Conservation (phyloP, 2,113 vertebrate species). For the Bambusicola thoracicus region DNA sequence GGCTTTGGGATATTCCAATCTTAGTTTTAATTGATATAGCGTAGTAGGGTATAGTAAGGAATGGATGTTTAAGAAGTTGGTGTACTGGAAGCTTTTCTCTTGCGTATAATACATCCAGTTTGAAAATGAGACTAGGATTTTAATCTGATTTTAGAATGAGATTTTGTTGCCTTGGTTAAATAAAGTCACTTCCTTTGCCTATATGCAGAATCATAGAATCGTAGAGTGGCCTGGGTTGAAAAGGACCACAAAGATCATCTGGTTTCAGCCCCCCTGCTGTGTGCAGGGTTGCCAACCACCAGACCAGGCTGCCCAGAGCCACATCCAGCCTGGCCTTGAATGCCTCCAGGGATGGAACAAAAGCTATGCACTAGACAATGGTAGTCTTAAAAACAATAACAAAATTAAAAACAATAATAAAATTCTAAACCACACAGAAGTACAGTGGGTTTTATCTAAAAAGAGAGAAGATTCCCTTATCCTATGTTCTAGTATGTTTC, state of each 20-base stretch:
- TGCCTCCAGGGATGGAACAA: background rate
- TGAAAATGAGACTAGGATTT: background rate
- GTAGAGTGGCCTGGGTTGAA: too few relatives aligned
- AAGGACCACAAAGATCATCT: too few relatives aligned
- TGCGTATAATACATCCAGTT: background rate
- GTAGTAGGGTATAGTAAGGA: background rate
- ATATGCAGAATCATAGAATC: background rate
- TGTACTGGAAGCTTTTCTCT: background rate
- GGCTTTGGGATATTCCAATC: background rate
- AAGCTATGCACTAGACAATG: background rate
- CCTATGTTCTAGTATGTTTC: background rate
- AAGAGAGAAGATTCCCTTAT: background rate
- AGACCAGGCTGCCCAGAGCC: too few relatives aligned
- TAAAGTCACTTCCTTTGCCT: background rate
- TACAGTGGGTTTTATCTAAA: background rate
- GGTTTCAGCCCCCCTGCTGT: too few relatives aligned
- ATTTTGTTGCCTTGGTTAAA: background rate
- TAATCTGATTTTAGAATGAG: background rate
- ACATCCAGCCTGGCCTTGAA: too few relatives aligned
- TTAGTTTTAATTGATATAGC: background rate
- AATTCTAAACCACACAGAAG: background rate
- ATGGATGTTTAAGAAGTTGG: background rate
- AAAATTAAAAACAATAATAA: background rate
- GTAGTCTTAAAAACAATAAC: background rate
- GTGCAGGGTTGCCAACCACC: too few relatives aligned